Evolutionary conservation across 2,113 vertebrate genomes (phyloP).

Genomic region (Apodemus sylvaticus): DNA sequence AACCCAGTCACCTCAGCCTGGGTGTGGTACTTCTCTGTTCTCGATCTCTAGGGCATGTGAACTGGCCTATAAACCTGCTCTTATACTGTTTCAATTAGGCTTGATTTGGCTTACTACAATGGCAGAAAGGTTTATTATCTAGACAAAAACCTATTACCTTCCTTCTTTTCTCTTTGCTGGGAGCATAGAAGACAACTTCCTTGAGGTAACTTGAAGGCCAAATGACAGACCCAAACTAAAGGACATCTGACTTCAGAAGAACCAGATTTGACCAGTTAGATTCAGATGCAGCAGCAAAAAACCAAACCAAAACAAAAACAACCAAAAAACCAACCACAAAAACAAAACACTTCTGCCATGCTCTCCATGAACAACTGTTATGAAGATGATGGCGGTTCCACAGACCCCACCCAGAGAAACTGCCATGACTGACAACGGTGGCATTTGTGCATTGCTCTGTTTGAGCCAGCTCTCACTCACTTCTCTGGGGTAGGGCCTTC

Average conservation of each 20-base stretch:
- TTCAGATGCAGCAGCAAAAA: background rate
- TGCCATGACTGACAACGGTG: accelerated
- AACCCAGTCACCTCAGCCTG: too few relatives aligned
- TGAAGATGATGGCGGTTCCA: background rate
- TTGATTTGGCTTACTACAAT: too few relatives aligned
- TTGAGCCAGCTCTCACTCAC: background rate
- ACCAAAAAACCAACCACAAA: too few relatives aligned
- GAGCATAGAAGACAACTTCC: background rate
- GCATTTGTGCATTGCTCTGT: background rate
- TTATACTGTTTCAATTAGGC: too few relatives aligned
- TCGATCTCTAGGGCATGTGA: too few relatives aligned
- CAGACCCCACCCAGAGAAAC: background rate
- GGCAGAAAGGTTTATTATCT: too few relatives aligned
- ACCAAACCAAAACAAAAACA: too few relatives aligned
- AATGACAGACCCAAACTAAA: background rate
- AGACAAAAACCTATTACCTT: too few relatives aligned
- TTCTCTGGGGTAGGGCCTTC: background rate
- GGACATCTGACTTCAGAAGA: background rate
- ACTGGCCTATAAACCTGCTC: too few relatives aligned
- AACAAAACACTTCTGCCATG: background rate
- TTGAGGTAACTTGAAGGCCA: background rate
- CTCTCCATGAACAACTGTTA: background rate
- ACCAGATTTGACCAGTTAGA: background rate
- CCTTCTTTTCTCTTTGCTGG: background rate
- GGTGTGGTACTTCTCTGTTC: too few relatives aligned